A percentile compares a stretch with the other conserved stretches of the same genome.
Evolutionary conservation across 2,113 vertebrate genomes (phyloP).

Genomic region (Protomyctophum bolini): DNA sequence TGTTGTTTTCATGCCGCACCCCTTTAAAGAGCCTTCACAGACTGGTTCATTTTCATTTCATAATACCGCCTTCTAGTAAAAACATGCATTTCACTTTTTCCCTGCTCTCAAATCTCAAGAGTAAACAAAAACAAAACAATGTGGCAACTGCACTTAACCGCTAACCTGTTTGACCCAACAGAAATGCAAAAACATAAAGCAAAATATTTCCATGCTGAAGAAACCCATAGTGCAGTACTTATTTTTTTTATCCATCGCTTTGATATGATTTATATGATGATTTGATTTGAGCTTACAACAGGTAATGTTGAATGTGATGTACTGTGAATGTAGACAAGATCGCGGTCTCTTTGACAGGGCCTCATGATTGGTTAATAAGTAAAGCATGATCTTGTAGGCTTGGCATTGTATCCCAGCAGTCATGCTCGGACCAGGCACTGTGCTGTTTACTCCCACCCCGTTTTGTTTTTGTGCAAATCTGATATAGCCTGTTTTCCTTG

Average conservation of each 20-base stretch:
- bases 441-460: conserved; percentile 53
- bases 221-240: too few relatives aligned
- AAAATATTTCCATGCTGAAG: too few relatives aligned
- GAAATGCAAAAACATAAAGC: too few relatives aligned
- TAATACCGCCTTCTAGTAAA: background rate
- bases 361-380: conserved; percentile 77
- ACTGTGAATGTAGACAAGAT: too few relatives aligned
- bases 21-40: background rate
- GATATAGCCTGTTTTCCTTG: conserved; percentile 42
- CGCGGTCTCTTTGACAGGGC: conserved; percentile 39
- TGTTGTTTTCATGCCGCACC: background rate
- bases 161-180: too few relatives aligned
- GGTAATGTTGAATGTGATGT: too few relatives aligned
- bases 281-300: too few relatives aligned
- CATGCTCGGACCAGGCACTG: conserved; percentile 42
- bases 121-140: background rate
- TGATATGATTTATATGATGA: too few relatives aligned
- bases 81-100: background rate
- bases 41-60: conserved; percentile 8
- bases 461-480: conserved; percentile 66
- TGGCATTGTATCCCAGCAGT: conserved; percentile 59
- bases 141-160: too few relatives aligned
- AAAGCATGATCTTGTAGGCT: conserved; percentile 71
- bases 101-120: background rate
- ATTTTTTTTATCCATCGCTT: too few relatives aligned